Conservation (phyloP, 2,113 vertebrate species). For the Trogon surrucura region DNA sequence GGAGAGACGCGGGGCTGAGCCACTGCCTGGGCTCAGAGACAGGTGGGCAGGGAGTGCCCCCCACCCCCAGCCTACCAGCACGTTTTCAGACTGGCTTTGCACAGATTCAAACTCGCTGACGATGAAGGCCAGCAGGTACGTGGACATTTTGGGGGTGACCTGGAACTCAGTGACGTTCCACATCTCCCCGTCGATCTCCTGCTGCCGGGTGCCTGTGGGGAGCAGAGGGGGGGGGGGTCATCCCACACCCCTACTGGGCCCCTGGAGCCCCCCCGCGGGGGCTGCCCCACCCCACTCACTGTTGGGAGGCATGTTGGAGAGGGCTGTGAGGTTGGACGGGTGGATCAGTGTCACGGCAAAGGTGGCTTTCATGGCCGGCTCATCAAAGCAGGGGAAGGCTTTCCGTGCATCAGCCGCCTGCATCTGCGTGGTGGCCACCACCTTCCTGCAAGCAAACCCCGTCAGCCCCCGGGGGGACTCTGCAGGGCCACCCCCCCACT, state of each 20-base stretch:
- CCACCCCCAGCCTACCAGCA: slow-evolving; percentile 69
- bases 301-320: slow-evolving; percentile 85
- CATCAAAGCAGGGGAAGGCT: slow-evolving; percentile 94
- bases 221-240: neutral
- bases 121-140: slow-evolving; percentile 88
- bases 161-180: slow-evolving; percentile 75
- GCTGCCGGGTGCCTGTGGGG: fast-evolving
- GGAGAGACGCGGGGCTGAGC: neutral
- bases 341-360: slow-evolving; percentile 86
- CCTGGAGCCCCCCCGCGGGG: fast-evolving
- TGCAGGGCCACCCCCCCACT: neutral
- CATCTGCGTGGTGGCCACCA: slow-evolving; percentile 95
- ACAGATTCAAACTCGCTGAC: slow-evolving; percentile 72
- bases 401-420: slow-evolving; percentile 88
- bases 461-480: fast-evolving
- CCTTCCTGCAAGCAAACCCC: slow-evolving; percentile 69
- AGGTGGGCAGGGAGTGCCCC: fast-evolving
- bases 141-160: slow-evolving; percentile 86
- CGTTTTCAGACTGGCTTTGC: fast-evolving
- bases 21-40: fast-evolving
- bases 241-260: fast-evolving
- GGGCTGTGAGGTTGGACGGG: slow-evolving; percentile 30
- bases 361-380: slow-evolving; percentile 92
- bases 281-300: slow-evolving; percentile 59
- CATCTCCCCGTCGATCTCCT: fast-evolving